Conservation (phyloP, 1,140 invertebrate species). For the Palaemon carinicauda region DNA sequence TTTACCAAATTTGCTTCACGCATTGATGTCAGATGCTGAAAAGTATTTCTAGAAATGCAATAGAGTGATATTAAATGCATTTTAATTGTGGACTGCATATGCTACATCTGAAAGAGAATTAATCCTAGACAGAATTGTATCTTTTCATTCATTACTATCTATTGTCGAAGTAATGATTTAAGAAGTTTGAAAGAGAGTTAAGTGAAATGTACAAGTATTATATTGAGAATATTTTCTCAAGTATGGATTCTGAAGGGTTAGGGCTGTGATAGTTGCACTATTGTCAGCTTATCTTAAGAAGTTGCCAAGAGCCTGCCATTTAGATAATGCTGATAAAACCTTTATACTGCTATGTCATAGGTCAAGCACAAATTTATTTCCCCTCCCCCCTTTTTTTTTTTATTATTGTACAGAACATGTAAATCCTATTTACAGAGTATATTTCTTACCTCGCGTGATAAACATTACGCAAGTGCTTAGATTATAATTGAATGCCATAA, state of each 20-base stretch:
- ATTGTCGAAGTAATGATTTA: neutral
- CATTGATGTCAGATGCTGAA: neutral
- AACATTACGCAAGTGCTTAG: too few species aligned
- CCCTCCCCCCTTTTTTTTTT: too few species aligned
- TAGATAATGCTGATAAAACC: neutral
- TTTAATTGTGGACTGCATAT: too few species aligned
- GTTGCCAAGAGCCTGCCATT: neutral
- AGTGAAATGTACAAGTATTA: neutral
- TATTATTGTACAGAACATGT: too few species aligned
- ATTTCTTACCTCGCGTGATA: too few species aligned
- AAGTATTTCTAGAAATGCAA: neutral
- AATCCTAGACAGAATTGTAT: neutral
- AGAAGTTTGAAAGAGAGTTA: neutral
- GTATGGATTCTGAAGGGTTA: neutral
- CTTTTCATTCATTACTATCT: neutral
- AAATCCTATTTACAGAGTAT: too few species aligned
- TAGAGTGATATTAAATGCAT: neutral
- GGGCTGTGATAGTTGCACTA: conserved; percentile 12
- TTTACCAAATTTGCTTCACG: too few species aligned
- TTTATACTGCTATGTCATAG: neutral
- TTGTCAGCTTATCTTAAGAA: neutral
- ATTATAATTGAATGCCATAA: too few species aligned
- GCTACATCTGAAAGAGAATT: neutral
- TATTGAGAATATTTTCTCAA: neutral
- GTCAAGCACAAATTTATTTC: neutral